A percentile compares a stretch with the other conserved stretches of the same genome.
These are phyloP conservation scores for Microtus oregoni DNA, from an alignment of 2,113 vertebrate species.

Conservation along the genomic window DNA sequence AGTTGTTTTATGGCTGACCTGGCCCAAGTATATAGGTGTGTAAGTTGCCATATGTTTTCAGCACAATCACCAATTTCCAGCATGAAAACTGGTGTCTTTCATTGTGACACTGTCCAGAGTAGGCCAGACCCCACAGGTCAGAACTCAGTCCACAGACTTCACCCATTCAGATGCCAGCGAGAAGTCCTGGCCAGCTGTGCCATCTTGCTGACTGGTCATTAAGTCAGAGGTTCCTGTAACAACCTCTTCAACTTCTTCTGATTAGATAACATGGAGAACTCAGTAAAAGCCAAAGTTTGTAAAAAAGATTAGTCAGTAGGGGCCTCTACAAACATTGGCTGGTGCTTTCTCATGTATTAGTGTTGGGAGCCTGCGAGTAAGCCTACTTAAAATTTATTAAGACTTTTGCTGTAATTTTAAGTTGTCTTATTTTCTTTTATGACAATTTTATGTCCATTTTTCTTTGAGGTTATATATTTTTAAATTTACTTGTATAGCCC, in stretches of 20 bases:
- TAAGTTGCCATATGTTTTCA: neutral
- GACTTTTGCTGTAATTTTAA: neutral
- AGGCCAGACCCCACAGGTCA: neutral
- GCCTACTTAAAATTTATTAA: constrained; percentile 1
- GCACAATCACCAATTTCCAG: neutral
- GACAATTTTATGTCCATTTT: constrained; percentile 3
- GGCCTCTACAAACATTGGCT: neutral
- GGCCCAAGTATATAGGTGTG: neutral
- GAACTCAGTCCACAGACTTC: neutral
- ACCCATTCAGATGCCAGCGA: neutral
- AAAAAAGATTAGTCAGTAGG: neutral
- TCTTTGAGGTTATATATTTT: neutral
- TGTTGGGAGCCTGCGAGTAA: neutral
- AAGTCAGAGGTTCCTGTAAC: neutral
- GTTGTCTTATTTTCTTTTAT: constrained; percentile 28
- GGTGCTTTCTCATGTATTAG: neutral
- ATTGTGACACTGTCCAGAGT: neutral
- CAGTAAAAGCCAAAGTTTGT: neutral
- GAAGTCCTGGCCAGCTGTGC: neutral
- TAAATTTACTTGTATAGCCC: neutral
- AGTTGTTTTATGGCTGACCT: neutral
- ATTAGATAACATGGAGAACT: neutral
- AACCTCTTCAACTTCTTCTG: neutral
- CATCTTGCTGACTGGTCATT: neutral
- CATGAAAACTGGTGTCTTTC: neutral